A percentile compares a stretch with the other conserved stretches of the same genome.
Conservation (phyloP, 2,888 invertebrate genomes). For the Hedya salicella region DNA sequence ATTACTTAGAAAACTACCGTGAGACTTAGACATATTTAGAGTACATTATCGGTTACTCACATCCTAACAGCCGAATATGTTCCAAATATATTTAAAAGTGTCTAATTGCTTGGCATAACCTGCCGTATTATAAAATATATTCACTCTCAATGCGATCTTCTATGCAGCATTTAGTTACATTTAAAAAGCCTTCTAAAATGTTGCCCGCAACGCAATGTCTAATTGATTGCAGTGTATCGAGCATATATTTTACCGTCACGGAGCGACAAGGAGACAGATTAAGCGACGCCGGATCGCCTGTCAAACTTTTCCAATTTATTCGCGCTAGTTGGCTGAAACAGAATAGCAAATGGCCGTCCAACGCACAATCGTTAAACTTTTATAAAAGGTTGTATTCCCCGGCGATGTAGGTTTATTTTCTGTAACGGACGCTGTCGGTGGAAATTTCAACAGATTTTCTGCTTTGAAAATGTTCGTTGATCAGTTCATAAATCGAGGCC, state of each 20-base stretch:
- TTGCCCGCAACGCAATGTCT: no score
- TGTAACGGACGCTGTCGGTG: slow-evolving; percentile 10
- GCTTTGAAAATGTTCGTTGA: background rate
- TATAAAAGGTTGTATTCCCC: slow-evolving; percentile 24
- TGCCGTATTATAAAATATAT: no score
- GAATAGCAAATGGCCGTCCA: slow-evolving; percentile 46
- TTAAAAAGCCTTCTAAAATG: no score
- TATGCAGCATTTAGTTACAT: no score
- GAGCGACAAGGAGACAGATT: slow-evolving; percentile 37
- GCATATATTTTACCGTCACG: slow-evolving; percentile 12
- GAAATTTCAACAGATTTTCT: slow-evolving; percentile 2
- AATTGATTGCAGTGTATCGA: slow-evolving; percentile 6
- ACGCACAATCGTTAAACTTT: slow-evolving; percentile 38
- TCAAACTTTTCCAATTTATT: slow-evolving; percentile 57
- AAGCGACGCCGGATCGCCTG: slow-evolving; percentile 45
- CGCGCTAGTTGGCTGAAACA: slow-evolving; percentile 42
- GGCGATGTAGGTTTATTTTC: slow-evolving; percentile 28
- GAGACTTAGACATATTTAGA: no score
- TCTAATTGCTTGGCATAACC: no score
- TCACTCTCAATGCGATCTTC: no score
- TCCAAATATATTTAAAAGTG: no score
- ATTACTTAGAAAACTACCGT: no score
- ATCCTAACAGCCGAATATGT: no score
- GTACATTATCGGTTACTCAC: no score
- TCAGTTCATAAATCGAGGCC: background rate